Evolutionary conservation across 2,113 vertebrate species (phyloP).

Genomic region (Alaudala cheleensis): DNA sequence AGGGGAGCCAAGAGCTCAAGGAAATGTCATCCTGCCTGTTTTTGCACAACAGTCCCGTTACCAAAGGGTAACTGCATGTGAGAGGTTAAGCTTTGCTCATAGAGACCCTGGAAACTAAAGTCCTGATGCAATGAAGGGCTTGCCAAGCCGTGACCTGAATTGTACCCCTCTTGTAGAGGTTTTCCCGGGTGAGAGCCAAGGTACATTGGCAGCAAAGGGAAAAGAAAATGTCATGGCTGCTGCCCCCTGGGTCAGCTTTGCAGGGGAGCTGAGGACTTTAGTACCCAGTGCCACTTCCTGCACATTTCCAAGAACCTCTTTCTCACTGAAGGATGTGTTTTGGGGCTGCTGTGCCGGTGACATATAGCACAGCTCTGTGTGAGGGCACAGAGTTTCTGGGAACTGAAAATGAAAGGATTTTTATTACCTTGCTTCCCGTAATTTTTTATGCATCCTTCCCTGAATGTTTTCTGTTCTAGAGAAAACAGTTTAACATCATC

Average conservation of each 20-base stretch:
- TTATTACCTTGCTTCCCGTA: background rate
- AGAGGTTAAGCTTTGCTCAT: background rate
- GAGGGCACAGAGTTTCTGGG: background rate
- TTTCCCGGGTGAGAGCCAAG: background rate
- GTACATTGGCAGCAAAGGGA: background rate
- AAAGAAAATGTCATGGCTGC: background rate
- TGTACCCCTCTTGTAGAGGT: background rate
- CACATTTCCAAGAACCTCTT: background rate
- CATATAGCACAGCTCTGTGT: background rate
- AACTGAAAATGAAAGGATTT: background rate
- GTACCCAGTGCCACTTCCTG: background rate
- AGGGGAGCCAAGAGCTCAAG: background rate
- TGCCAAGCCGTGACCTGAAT: background rate
- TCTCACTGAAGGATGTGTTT: background rate
- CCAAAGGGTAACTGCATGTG: accelerated
- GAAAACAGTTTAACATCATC: background rate
- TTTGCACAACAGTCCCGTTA: background rate
- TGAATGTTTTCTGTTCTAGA: background rate
- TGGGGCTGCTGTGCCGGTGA: background rate
- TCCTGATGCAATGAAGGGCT: background rate
- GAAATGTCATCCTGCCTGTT: background rate
- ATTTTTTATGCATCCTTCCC: background rate
- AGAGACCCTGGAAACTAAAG: background rate
- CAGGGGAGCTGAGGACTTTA: background rate
- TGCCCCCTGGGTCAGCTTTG: background rate